Base-by-base conservation (phyloP, 2,888 invertebrate genomes). In the Clostera curtula region DNA sequence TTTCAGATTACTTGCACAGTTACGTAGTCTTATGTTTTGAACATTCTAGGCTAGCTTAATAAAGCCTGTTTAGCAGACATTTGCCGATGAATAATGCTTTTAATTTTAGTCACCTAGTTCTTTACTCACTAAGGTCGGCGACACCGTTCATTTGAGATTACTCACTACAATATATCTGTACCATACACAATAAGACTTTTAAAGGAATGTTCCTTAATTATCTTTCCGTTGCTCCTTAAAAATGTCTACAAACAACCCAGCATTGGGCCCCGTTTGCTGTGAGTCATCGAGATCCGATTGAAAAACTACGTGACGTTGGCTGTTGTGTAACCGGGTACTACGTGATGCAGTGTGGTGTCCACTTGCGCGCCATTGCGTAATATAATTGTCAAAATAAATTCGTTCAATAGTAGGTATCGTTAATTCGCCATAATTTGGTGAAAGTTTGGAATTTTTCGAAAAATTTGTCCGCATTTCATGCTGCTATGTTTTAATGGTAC, bases 341-440 rank as follows among this genome's bases (percentile, higher is more conserved):
- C 82, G 82, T 82, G 82, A 79, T 77, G 68, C 59, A 74, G 73
- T 63, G 46, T 75, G 60, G 54, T 46, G 59, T 57, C 67, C 59
- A 64, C 57, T 54, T 66, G 48, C 46, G 47, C 43, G 49, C 56
- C 56, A 62, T 80, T 80, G 77, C 68, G 71, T 64, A 80, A 80
- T 66, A 45, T 73, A 74, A 79, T 79, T 71, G 73, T 58, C 63
- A 69, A 76, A 75, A 75, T 71, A 69, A 70, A 72, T 72, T 66
- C 53, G 65, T 58, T 67, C 49, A 59, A 56, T 56, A 56, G 55
- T n/a, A 63, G 56, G 34, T 41, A 51, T 57, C 49, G 49, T 56
- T 54, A 54, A 55, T 54, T 50, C 56, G 62, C 61, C 56, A 56
- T 60, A 69, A 70, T 66, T 65, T 60, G 56, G 76, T 70, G 79